A percentile compares a stretch with the other conserved stretches of the same genome.
Conservation (phyloP, 92 coral and sea anemone species). For the Bergia sp. region DNA sequence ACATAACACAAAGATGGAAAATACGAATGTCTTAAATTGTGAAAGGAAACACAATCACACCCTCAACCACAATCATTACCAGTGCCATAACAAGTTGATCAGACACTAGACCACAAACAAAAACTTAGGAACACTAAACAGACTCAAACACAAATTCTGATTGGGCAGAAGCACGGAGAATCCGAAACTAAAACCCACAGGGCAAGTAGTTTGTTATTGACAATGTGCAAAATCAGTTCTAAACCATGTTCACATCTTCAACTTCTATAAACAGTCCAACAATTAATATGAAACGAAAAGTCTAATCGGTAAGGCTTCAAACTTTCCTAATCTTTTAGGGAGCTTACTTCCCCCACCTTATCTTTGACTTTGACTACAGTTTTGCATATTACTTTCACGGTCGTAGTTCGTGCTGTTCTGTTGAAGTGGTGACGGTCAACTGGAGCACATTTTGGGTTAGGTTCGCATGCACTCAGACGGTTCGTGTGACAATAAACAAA, state of each 20-base stretch:
- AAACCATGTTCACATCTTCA: not conserved
- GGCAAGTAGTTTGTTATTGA: not conserved
- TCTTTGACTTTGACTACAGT: not conserved
- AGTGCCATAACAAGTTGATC: too few species aligned
- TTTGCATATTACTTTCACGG: not conserved
- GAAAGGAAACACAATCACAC: too few species aligned
- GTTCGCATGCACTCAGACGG: not conserved
- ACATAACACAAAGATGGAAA: too few species aligned
- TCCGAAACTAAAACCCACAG: not conserved
- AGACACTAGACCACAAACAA: too few species aligned
- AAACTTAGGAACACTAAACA: too few species aligned
- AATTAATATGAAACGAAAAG: too few species aligned
- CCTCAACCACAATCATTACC: too few species aligned
- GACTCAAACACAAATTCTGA: too few species aligned
- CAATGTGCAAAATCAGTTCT: not conserved
- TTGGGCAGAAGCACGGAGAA: too few species aligned
- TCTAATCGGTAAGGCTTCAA: not conserved
- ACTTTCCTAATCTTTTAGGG: not conserved
- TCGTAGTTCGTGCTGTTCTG: not conserved
- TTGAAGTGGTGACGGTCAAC: not conserved
- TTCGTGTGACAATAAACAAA: not conserved
- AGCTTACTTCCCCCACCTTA: not conserved
- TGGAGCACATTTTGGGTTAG: not conserved
- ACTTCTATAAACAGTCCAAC: too few species aligned
- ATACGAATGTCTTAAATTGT: too few species aligned